Evolutionary conservation across 2,797 vertebrate species (phyloP).

Genomic region (Aphelocoma californica): DNA sequence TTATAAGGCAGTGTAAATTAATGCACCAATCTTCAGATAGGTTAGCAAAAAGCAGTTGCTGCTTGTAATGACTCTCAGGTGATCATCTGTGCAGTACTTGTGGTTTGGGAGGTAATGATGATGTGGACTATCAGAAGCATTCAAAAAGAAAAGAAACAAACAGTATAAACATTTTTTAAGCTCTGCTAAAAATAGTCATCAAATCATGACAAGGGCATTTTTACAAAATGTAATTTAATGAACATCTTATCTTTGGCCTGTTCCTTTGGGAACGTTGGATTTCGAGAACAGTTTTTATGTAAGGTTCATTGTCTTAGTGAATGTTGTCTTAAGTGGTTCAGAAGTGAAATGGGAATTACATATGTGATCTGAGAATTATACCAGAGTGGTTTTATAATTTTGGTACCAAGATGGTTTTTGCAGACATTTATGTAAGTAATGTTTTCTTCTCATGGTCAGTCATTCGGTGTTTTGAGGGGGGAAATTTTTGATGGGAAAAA

Average conservation of each 20-base stretch:
- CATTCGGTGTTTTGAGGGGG: not conserved
- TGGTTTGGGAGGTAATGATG: not conserved
- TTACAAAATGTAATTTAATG: conserved; percentile 25
- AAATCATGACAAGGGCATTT: not conserved
- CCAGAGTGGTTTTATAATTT: conserved; percentile 29
- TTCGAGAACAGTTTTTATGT: conserved; percentile 47
- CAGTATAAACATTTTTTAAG: not conserved
- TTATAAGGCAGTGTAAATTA: not conserved
- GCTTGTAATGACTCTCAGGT: not conserved
- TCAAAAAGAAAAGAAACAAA: not conserved
- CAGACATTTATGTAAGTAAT: conserved; percentile 2
- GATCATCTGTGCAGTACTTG: not conserved
- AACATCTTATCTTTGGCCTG: not conserved
- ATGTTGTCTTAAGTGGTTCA: not conserved
- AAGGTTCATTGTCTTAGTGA: conserved; percentile 5
- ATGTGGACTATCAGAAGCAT: not conserved
- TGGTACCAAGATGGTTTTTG: conserved; percentile 35
- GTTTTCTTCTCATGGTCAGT: conserved; percentile 39
- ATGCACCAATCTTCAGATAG: not conserved
- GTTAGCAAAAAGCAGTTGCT: not conserved
- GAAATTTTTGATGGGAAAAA: not conserved
- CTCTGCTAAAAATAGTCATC: not conserved
- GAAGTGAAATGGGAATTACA: conserved; percentile 28
- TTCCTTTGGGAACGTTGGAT: conserved; percentile 20
- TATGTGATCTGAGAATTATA: conserved; percentile 23